phyloP scores from a whole-genome alignment of 2,888 invertebrate genomes.

The Rotaria magnacalcarata region DNA sequence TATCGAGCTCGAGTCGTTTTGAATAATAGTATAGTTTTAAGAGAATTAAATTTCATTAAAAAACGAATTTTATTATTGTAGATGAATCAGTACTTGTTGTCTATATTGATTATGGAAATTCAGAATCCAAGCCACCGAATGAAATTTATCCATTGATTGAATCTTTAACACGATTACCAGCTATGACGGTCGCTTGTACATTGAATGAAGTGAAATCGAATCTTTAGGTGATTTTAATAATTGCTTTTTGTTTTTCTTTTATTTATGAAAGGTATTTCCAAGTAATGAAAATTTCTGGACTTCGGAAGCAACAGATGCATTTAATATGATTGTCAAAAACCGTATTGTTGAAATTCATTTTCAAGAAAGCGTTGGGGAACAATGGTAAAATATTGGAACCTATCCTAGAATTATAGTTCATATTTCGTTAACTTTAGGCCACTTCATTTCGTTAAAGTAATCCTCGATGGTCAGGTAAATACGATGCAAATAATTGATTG shows the following conservation, averaged over 20 bases:
- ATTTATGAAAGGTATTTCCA: background rate
- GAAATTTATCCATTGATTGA: conserved; percentile 34
- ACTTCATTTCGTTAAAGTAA: conserved; percentile 21
- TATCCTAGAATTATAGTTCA: background rate
- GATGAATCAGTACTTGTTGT: conserved; percentile 70
- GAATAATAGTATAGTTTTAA: conserved; percentile 64
- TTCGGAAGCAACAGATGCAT: background rate
- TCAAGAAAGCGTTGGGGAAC: background rate
- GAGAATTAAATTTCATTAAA: conserved; percentile 48
- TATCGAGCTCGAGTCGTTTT: conserved; percentile 85
- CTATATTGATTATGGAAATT: conserved; percentile 87
- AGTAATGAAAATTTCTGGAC: conserved; percentile 20
- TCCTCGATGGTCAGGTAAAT: background rate
- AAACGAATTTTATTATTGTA: background rate
- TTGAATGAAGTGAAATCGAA: background rate
- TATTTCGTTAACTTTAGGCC: background rate
- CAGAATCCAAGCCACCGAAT: conserved; percentile 20
- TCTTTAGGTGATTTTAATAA: background rate
- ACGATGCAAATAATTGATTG: background rate
- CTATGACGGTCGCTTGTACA: conserved; percentile 32
- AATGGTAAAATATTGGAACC: background rate
- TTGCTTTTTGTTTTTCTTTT: background rate
- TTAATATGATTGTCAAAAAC: background rate
- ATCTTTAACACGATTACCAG: background rate
- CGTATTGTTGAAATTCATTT: conserved; percentile 25